These are phyloP conservation scores for Setophaga kirtlandii DNA, from an alignment of 2,113 vertebrate species.

Conservation along the genomic window DNA sequence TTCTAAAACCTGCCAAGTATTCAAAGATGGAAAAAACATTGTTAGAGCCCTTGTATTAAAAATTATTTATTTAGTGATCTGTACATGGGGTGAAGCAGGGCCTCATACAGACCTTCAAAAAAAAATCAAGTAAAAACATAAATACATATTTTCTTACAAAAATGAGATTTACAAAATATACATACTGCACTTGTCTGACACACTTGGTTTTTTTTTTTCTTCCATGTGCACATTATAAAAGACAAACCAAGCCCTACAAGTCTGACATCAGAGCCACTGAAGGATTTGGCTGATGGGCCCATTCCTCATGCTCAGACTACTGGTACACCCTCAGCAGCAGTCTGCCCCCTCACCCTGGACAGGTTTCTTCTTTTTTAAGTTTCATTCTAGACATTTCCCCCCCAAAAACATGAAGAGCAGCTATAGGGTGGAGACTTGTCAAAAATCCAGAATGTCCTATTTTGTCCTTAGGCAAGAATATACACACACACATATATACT, in stretches of 20 bases:
- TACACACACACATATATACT: conserved; percentile 24
- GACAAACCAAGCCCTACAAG: conserved; percentile 57
- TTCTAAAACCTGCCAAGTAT: background rate
- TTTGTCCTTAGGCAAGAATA: conserved; percentile 53
- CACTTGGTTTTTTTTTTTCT: background rate
- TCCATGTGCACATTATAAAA: conserved; percentile 70
- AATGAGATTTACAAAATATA: conserved; percentile 88
- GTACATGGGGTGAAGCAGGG: conserved; percentile 83
- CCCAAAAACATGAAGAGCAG: background rate
- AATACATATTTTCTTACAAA: conserved; percentile 90
- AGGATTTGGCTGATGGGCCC: conserved; percentile 41
- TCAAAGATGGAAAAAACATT: background rate
- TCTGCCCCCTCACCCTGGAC: background rate
- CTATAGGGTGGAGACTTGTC: conserved; percentile 29
- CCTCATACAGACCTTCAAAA: conserved; percentile 74
- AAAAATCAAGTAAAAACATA: conserved; percentile 88
- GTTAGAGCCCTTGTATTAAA: conserved; percentile 61
- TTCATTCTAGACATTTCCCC: background rate
- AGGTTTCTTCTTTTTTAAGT: background rate
- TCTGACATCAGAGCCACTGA: conserved; percentile 19
- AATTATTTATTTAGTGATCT: conserved; percentile 91
- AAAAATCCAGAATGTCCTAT: conserved; percentile 37
- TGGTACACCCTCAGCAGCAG: background rate
- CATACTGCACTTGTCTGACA: conserved; percentile 79
- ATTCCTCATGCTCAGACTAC: conserved; percentile 22